Evolutionary conservation across 2,113 vertebrate species (phyloP), one percentile per base, ranked within the genome.

Genomic region (Pitta sordida): DNA sequence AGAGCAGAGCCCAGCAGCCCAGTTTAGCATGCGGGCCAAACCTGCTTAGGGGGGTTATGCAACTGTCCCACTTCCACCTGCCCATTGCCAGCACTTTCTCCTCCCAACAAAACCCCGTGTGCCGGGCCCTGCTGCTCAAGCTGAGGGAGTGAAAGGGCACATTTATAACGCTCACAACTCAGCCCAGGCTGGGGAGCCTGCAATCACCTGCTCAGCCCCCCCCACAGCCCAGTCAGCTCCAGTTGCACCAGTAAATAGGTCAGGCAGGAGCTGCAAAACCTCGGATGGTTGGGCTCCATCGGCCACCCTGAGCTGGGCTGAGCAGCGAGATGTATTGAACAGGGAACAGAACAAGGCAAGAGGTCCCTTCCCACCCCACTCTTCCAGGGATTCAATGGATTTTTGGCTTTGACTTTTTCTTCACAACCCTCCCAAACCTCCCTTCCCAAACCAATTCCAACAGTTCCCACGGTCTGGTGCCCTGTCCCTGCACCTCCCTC

Each of bases 181-280:
- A 58, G 60, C 56, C 74, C 34, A 9, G 7, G 22, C 29, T 11
- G 52, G 2, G 64, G 24, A 22, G n/a, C n/a, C 68, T 65, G 18
- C 17, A 62, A 51, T 32, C 7, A 51, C 60, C 60, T 55, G 68
- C 58, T 39, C 41, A 74, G 80, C 81, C 43, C 41, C 30, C n/a
- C 51, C 80, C 13, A 4, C 1, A 34, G 32, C 32, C 52, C 22
- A 7, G 11, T 3, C n/a, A 39, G 85, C 22, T 43, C 39, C 62
- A 68, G 49, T 2, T 23, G 70, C 23, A 34, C 49, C 88, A 65
- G 88, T 53, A 97, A 96, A 60, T 26, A 85, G 95, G 91, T 84
- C 96, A 94, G 11, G 52, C 37, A 41, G 73, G 32, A 90, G 81
- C 1, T 86, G 75, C 12, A 36, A 73, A 69, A 32, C 69, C n/a